These are phyloP conservation scores for Diceros bicornis DNA, from an alignment of 2,797 vertebrate genomes.

Conservation along the genomic window DNA sequence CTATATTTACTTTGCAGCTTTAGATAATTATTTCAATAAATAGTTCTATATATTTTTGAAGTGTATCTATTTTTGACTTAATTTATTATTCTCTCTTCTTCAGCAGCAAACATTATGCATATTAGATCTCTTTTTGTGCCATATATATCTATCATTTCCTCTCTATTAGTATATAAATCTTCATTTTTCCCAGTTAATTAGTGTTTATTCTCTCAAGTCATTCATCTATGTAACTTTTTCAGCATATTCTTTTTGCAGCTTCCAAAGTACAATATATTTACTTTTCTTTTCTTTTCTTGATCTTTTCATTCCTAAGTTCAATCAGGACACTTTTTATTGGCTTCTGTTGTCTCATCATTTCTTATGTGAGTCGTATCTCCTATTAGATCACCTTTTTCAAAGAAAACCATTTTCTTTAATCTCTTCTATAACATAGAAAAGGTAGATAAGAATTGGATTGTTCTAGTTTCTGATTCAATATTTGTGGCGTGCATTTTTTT, in stretches of 20 bases:
- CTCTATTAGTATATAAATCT: not conserved
- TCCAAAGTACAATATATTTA: not conserved
- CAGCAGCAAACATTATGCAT: not conserved
- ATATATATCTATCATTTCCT: not conserved
- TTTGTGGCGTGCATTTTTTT: not conserved
- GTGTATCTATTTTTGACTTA: not conserved
- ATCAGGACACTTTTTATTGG: not conserved
- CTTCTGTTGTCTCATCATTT: not conserved
- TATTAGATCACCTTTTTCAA: not conserved
- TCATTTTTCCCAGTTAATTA: not conserved
- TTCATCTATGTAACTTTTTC: not conserved
- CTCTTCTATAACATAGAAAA: not conserved
- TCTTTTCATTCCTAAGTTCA: not conserved
- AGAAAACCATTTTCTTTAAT: not conserved
- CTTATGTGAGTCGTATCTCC: not conserved
- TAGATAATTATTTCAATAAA: not conserved
- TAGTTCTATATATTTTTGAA: not conserved
- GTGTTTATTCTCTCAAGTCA: not conserved
- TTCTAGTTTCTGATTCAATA: not conserved
- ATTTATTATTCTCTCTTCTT: not conserved
- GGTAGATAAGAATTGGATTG: not conserved
- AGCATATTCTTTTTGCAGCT: not conserved
- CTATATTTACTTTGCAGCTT: not conserved
- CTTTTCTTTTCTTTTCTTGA: not conserved
- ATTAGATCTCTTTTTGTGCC: not conserved